These are phyloP conservation scores for Lota lota DNA, from an alignment of 2,113 vertebrate genomes.

Conservation along the genomic window DNA sequence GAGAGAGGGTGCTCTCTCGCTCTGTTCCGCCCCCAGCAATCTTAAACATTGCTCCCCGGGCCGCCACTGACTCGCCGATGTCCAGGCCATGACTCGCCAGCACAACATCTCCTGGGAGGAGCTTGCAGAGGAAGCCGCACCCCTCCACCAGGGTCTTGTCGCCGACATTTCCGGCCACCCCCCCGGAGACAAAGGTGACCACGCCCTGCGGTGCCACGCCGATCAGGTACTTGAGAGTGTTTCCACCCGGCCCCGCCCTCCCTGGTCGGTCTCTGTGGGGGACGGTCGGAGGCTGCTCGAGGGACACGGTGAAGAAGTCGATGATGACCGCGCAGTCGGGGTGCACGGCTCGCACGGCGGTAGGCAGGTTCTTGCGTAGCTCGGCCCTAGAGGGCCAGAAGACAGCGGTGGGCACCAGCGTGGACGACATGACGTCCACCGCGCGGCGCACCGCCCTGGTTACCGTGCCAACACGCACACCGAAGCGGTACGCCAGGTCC, in stretches of 20 bases:
- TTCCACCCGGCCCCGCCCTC: not conserved
- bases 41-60: slow-evolving; percentile 59
- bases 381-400: slow-evolving; percentile 75
- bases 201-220: slow-evolving; percentile 75
- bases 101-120: slow-evolving; percentile 70
- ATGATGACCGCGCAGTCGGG: slow-evolving; percentile 74
- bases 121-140: slow-evolving; percentile 71
- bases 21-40: slow-evolving; percentile 28
- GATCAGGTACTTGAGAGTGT: slow-evolving; percentile 70
- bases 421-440: slow-evolving; percentile 74
- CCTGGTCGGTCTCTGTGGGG: slow-evolving; percentile 35
- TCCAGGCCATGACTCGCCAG: slow-evolving; percentile 62
- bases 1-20: slow-evolving; percentile 4
- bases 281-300: slow-evolving; percentile 53
- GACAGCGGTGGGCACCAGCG: slow-evolving; percentile 71
- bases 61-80: slow-evolving; percentile 60
- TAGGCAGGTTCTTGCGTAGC: slow-evolving; percentile 71
- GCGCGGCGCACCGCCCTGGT: slow-evolving; percentile 68
- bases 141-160: slow-evolving; percentile 67
- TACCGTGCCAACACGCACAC: slow-evolving; percentile 66
- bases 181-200: slow-evolving; percentile 72
- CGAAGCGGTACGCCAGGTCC: slow-evolving; percentile 75
- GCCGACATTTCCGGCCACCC: slow-evolving; percentile 62
- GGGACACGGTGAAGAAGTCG: slow-evolving; percentile 70
- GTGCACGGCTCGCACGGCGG: slow-evolving; percentile 55